Base-by-base conservation (phyloP, 2,113 vertebrate species). In the Pelvicachromis taeniatus region DNA sequence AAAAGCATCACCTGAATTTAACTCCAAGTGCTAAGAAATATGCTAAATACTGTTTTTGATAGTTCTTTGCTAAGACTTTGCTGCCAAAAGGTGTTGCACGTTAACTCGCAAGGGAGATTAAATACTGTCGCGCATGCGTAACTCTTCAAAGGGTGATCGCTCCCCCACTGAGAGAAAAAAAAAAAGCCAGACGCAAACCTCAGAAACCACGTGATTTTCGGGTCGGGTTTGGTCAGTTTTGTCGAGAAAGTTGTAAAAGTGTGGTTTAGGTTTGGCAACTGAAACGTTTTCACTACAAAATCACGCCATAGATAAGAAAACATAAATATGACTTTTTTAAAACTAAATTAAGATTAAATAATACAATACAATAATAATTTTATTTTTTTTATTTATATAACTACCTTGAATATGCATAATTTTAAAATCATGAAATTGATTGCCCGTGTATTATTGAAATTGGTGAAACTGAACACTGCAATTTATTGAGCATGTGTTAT, bases 61-160 rank as follows among this genome's bases (percentile, higher is more conserved):
- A 82, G 70, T 63, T 85, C 17, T 85, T 73, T 54, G 54, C 63
- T 5, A 5, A 33, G 26, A 65, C 35, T 80, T 83, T 52, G 33
- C 42, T 80, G 26, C 84, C 48, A 75, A 55, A 85, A 78, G 79
- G 84, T 90, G 78, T 29, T 33, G 61, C 17, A 54, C 14, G 35
- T 10, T 65, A 73, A 90, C 79, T 80, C 42, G 13, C 38, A 21
- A 59, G 77, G 26, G 52, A 83, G 91, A 93, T 89, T 92, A 92
- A 81, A 38, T 12, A n/a, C n/a, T 14, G 48, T 11, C 1, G 84
- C 92, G 90, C 92, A 91, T 90, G 93, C 90, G 93, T 45, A 79
- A 5, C 21, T 31, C 12, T 4, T 1, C 0, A 3, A n/a, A 52
- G 19, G 8, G 26, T 1, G 53, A 0, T 31, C 2, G 42, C 80